Evolutionary conservation across 1,140 invertebrate species (phyloP).

Genomic region (Platorchestia sp.): DNA sequence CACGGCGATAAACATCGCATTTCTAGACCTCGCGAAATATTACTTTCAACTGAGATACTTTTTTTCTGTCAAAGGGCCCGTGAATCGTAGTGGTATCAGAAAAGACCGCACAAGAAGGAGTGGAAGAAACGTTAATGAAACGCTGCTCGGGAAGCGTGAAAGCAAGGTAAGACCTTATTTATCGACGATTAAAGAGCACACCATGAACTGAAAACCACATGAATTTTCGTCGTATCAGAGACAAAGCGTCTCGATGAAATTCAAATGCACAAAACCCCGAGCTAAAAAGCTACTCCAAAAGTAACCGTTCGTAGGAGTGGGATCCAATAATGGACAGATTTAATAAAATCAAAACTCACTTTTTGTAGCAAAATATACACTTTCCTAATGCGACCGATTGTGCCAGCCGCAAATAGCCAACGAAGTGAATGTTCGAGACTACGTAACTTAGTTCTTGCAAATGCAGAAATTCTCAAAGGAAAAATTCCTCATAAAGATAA

Average conservation of each 20-base stretch:
- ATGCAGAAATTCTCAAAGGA: neutral
- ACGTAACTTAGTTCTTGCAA: neutral
- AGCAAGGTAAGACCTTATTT: neutral
- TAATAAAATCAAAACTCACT: neutral
- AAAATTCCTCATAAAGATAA: neutral
- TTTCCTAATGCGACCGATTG: neutral
- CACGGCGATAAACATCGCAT: neutral
- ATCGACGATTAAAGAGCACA: neutral
- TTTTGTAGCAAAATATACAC: neutral
- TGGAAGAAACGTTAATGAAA: neutral
- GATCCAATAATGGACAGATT: neutral
- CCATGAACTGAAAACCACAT: no score
- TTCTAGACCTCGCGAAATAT: neutral
- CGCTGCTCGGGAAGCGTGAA: neutral
- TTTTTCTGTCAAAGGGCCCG: neutral
- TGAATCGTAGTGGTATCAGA: neutral
- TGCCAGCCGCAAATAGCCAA: neutral
- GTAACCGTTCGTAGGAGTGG: neutral
- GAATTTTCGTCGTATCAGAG: no score
- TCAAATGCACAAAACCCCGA: neutral
- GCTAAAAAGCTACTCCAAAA: no score
- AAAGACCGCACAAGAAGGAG: neutral
- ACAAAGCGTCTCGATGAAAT: neutral
- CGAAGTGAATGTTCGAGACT: neutral
- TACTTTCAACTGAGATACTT: neutral